Evolutionary conservation across 2,797 vertebrate genomes (phyloP).

Genomic region (Linurgus olivaceus): DNA sequence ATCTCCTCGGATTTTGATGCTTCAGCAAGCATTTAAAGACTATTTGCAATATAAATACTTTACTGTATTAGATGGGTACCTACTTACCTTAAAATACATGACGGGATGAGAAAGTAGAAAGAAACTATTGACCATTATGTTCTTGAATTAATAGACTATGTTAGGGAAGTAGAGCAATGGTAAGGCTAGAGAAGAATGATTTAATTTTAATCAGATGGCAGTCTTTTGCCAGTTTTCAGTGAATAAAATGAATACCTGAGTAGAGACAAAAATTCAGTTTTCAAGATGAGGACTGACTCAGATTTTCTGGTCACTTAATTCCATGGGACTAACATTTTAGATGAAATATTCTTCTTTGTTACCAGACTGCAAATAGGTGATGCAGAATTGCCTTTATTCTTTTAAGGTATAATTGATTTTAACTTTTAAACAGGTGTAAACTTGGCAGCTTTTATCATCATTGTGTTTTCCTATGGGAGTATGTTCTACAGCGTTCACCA

Average conservation of each 20-base stretch:
- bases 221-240: neutral
- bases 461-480: slow-evolving; percentile 94
- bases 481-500: slow-evolving; percentile 97
- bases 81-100: neutral
- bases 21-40: neutral
- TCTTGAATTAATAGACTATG: neutral
- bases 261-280: neutral
- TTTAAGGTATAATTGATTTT: neutral
- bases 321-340: neutral
- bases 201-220: neutral
- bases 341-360: neutral
- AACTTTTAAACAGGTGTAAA: slow-evolving; percentile 85
- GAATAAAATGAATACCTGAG: neutral
- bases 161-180: neutral
- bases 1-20: neutral
- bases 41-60: neutral
- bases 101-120: neutral
- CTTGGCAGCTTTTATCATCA: slow-evolving; percentile 92
- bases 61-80: neutral
- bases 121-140: neutral
- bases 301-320: neutral
- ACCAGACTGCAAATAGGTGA: neutral
- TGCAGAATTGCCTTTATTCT: neutral
- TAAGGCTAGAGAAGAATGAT: neutral
- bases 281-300: neutral